Conservation (phyloP, 2,113 vertebrate genomes). For the Athene noctua region DNA sequence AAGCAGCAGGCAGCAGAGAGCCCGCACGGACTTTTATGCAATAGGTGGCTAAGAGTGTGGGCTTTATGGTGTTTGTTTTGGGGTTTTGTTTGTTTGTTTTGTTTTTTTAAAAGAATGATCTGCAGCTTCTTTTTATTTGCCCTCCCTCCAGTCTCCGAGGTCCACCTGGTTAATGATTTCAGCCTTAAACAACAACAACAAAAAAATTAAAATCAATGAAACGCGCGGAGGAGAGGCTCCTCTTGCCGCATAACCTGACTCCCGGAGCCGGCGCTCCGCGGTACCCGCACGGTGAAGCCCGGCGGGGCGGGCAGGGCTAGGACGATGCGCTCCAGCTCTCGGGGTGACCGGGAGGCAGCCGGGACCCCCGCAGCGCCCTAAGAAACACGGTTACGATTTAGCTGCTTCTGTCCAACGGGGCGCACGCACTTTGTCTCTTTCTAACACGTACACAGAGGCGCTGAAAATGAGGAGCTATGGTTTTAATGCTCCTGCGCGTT, state of each 20-base stretch:
- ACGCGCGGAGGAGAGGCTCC: neutral
- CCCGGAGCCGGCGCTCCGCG: neutral
- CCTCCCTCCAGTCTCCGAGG: neutral
- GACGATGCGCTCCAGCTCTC: neutral
- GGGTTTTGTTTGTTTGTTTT: too few species aligned
- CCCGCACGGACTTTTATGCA: neutral
- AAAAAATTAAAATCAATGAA: neutral
- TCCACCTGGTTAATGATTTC: conserved; percentile 24
- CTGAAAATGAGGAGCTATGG: neutral
- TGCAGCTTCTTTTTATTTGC: neutral
- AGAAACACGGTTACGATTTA: neutral
- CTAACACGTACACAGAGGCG: neutral
- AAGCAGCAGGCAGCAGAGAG: neutral
- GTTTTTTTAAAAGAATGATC: too few species aligned
- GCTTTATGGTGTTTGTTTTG: neutral
- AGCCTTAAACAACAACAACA: neutral
- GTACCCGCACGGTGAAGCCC: neutral
- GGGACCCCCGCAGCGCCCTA: neutral
- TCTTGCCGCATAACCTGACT: neutral
- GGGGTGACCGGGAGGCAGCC: neutral
- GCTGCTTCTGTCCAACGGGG: neutral
- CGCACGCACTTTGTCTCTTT: neutral
- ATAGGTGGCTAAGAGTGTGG: neutral
- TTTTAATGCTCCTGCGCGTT: neutral
- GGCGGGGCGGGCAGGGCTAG: neutral